phyloP scores from a whole-genome alignment of 2,113 vertebrate species.

The Gnathonemus echidnorhynchus region DNA sequence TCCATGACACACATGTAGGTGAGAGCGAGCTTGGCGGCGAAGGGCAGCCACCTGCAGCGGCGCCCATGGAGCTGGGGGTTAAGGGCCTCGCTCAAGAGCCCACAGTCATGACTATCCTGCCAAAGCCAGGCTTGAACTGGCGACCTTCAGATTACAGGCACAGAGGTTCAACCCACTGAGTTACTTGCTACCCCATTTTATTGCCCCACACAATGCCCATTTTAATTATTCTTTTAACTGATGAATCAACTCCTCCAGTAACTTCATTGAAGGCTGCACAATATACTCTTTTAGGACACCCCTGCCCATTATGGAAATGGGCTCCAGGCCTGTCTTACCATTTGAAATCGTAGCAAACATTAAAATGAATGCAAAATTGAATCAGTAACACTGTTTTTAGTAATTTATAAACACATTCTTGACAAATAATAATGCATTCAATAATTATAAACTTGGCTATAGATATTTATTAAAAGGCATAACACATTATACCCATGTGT shows the following conservation, averaged over 20 bases:
- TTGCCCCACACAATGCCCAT: background rate
- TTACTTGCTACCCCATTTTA: background rate
- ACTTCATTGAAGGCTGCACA: background rate
- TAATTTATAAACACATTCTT: background rate
- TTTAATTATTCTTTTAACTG: background rate
- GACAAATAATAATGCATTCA: background rate
- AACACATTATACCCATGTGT: background rate
- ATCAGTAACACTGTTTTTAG: background rate
- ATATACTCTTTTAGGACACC: background rate
- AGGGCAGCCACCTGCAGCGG: background rate
- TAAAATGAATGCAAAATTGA: background rate
- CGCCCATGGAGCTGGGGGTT: background rate
- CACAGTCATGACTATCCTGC: background rate
- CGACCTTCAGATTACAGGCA: background rate
- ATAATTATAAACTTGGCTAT: background rate
- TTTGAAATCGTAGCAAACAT: background rate
- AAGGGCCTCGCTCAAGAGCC: background rate
- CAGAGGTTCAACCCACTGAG: background rate
- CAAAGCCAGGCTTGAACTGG: background rate
- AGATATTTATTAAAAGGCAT: background rate
- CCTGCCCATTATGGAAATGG: background rate
- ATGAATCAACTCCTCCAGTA: background rate
- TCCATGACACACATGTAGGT: background rate
- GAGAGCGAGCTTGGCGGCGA: background rate
- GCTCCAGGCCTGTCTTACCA: background rate